Evolutionary conservation across 1,140 invertebrate genomes (phyloP).

Genomic region (Drosophila cardini): DNA sequence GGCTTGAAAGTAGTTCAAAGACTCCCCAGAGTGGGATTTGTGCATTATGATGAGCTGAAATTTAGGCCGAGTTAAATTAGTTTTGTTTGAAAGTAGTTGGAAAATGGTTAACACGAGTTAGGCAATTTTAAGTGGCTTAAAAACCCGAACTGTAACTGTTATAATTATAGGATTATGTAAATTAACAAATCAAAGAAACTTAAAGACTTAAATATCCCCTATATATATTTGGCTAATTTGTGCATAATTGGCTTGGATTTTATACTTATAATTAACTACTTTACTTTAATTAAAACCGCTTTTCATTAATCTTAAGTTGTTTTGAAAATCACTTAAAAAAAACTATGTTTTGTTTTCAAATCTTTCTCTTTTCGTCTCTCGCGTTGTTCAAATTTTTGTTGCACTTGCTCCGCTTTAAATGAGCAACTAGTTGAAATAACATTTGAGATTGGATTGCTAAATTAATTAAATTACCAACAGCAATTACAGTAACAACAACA

Average conservation of each 20-base stretch:
- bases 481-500: slow-evolving; percentile 24
- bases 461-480: slow-evolving; percentile 56
- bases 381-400: slow-evolving; percentile 10
- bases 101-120: background rate
- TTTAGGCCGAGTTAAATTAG: slow-evolving; percentile 12
- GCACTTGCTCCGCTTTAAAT: slow-evolving; percentile 45
- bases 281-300: background rate
- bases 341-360: background rate
- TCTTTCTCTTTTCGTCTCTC: slow-evolving; percentile 10
- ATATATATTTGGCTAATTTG: background rate
- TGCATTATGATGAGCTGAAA: slow-evolving; percentile 16
- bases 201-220: too few species aligned
- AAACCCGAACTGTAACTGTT: too few species aligned
- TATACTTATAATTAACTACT: background rate
- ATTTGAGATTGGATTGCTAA: slow-evolving; percentile 35
- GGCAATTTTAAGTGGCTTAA: too few species aligned
- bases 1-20: slow-evolving; percentile 8
- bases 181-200: too few species aligned
- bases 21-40: background rate
- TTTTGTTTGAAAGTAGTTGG: background rate
- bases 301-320: too few species aligned
- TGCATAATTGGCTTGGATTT: background rate
- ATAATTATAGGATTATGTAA: too few species aligned
- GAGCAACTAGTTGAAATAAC: slow-evolving; percentile 28
- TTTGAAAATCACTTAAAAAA: too few species aligned